Base-by-base conservation (phyloP, 1,140 invertebrate species). In the Copidosoma floridanum region DNA sequence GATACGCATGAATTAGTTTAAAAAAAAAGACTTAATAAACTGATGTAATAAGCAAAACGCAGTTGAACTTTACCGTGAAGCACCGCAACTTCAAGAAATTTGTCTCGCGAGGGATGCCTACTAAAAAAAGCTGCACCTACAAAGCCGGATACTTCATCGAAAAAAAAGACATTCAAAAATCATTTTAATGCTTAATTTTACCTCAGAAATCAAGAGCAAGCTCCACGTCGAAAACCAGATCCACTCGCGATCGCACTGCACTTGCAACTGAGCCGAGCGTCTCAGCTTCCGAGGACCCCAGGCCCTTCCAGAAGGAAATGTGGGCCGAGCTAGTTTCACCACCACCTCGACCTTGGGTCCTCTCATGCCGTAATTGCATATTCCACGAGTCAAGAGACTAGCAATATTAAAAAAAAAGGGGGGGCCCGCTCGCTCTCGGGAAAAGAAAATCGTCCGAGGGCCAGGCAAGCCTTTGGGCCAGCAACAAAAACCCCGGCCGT, bases 261-360 rank as follows among this genome's bases (percentile, higher is more conserved):
- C 68, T 71, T 69, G 61, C 68, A 74, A 81, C 79, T 81, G 77
- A 78, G 44, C 35, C 72, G 74, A 72, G 71, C 73, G 72, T 67
- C 56, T 63, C 62, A 29, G 61, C 50, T 59, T 57, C 51, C 51
- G 29, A 27, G 47, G n/a, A 50, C 52, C 51, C 57, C 53, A 67
- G 69, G 65, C 70, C 72, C 43, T 26, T 70, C 71, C 21, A 48
- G 46, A 29, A 27, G 12, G 40, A 67, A 65, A 60, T 47, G 48
- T 46, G 62, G 64, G 66, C 58, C 64, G 43, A 12, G 29, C 29
- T 12, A 32, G 29, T 12, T 12, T 8, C 12, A 32, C 6, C 12
- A 32, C 53, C 24, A 52, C 44, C 20, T 50, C 58, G 70, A 65
- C 77, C 78, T 77, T 75, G 76, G 71, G 73, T 73, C 66, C n/a